Percentiles rank a stretch among this genome's conserved stretches.
Conservation (phyloP, 1,140 invertebrate genomes). For the Lithobius niger region DNA sequence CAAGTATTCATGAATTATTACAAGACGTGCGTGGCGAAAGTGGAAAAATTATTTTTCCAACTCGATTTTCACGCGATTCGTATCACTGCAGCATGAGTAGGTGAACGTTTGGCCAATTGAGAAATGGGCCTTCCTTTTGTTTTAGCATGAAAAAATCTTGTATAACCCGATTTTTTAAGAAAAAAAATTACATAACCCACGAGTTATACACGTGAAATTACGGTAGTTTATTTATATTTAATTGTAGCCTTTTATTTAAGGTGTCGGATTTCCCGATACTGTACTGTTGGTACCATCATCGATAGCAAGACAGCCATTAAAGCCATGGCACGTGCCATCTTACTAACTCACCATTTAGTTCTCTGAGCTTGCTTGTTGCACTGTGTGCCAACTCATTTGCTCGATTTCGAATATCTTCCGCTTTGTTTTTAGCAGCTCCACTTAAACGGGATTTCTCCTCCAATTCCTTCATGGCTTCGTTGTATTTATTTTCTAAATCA, state of each 20-base stretch:
- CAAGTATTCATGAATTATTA: too few species aligned
- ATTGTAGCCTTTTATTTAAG: background rate
- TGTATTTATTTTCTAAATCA: conserved; percentile 42
- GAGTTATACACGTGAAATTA: background rate
- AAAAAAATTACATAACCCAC: background rate
- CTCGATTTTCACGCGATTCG: too few species aligned
- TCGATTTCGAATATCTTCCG: conserved; percentile 52
- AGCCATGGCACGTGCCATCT: conserved; percentile 3
- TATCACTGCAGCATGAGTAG: too few species aligned
- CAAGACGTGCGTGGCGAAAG: too few species aligned
- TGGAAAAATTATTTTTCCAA: too few species aligned
- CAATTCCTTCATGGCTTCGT: conserved; percentile 42
- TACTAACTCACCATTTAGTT: conserved; percentile 49
- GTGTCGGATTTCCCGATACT: background rate
- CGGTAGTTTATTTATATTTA: background rate
- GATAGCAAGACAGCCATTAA: background rate
- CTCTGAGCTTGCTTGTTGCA: conserved; percentile 55
- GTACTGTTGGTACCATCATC: background rate
- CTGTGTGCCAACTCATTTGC: conserved; percentile 61
- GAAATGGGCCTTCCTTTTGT: too few species aligned
- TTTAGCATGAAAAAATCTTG: too few species aligned
- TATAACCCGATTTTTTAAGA: too few species aligned
- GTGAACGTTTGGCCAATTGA: too few species aligned
- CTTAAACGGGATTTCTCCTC: conserved; percentile 46
- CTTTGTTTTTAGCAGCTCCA: conserved; percentile 50